These are phyloP conservation scores for Poecilia latipinna DNA, from an alignment of 2,113 vertebrate genomes.

Conservation along the genomic window DNA sequence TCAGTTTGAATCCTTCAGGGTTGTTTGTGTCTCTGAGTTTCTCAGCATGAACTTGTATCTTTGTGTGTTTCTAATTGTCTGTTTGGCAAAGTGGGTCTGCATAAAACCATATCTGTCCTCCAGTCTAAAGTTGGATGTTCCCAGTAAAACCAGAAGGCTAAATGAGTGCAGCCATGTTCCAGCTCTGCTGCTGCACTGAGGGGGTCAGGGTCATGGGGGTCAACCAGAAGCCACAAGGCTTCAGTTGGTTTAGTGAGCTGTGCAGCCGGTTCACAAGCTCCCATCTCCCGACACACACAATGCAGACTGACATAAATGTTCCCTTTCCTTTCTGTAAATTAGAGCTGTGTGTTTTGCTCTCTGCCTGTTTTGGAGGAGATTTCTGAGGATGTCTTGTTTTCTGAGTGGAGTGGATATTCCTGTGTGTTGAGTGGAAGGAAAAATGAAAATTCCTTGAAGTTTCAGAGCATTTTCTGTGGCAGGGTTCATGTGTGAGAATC, in stretches of 20 bases:
- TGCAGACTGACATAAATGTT: conserved; percentile 38
- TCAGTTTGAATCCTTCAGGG: not conserved
- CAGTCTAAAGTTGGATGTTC: conserved; percentile 66
- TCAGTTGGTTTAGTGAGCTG: not conserved
- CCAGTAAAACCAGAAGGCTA: conserved; percentile 51
- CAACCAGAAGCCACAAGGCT: conserved; percentile 45
- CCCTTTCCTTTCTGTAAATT: conserved; percentile 42
- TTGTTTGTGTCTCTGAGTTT: not conserved
- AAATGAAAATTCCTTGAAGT: conserved; percentile 76
- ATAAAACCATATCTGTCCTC: conserved; percentile 61
- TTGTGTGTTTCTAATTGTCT: conserved; percentile 64
- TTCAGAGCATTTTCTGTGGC: conserved; percentile 44
- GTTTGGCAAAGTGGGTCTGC: conserved; percentile 56
- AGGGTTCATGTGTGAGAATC: conserved; percentile 54
- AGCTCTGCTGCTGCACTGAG: not conserved
- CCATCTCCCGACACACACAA: conserved; percentile 37
- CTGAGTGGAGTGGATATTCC: conserved; percentile 52
- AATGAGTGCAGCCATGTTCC: no score
- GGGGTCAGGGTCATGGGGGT: conserved; percentile 10
- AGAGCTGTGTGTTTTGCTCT: conserved; percentile 59
- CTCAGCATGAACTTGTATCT: conserved; percentile 53
- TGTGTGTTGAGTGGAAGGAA: conserved; percentile 48
- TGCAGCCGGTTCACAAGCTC: conserved; percentile 24
- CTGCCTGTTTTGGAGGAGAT: conserved; percentile 66
- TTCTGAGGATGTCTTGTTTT: conserved; percentile 61